These are phyloP conservation scores for Himalopsyche tibetana DNA, from an alignment of 2,888 invertebrate species.

Conservation along the genomic window DNA sequence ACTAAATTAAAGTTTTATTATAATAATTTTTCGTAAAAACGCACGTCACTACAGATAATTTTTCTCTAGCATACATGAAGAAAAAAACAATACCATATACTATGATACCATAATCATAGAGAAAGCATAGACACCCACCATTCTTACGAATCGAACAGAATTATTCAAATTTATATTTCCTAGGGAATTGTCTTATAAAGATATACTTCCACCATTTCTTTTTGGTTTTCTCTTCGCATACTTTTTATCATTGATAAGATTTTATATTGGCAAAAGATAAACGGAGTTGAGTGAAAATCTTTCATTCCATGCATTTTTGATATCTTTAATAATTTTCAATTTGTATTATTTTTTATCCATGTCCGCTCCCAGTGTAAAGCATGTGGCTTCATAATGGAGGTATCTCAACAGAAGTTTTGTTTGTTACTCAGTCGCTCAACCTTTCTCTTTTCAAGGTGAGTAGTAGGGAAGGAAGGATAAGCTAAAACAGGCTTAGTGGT, in stretches of 20 bases:
- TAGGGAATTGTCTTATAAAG: conserved; percentile 56
- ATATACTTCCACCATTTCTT: conserved; percentile 56
- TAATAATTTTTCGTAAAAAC: too few relatives aligned
- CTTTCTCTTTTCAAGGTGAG: too few relatives aligned
- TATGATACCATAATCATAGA: conserved; percentile 38
- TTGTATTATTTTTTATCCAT: too few relatives aligned
- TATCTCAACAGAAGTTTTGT: too few relatives aligned
- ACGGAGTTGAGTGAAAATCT: conserved; percentile 47
- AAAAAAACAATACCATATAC: conserved; percentile 32
- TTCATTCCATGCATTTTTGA: conserved; percentile 37
- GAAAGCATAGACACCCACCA: conserved; percentile 28
- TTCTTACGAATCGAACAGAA: conserved; percentile 56
- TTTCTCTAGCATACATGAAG: background rate
- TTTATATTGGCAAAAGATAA: conserved; percentile 53
- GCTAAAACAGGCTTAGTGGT: too few relatives aligned
- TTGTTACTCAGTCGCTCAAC: too few relatives aligned
- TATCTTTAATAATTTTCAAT: background rate
- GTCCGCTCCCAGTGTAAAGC: too few relatives aligned
- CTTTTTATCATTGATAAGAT: conserved; percentile 44
- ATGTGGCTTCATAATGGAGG: too few relatives aligned
- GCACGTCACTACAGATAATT: background rate
- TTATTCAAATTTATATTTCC: conserved; percentile 63
- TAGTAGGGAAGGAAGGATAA: too few relatives aligned
- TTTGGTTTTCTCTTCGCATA: conserved; percentile 50
- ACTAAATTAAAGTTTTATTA: too few relatives aligned